Evolutionary conservation across 2,113 vertebrate species (phyloP).

Genomic region (Ceuthmochares aereus): DNA sequence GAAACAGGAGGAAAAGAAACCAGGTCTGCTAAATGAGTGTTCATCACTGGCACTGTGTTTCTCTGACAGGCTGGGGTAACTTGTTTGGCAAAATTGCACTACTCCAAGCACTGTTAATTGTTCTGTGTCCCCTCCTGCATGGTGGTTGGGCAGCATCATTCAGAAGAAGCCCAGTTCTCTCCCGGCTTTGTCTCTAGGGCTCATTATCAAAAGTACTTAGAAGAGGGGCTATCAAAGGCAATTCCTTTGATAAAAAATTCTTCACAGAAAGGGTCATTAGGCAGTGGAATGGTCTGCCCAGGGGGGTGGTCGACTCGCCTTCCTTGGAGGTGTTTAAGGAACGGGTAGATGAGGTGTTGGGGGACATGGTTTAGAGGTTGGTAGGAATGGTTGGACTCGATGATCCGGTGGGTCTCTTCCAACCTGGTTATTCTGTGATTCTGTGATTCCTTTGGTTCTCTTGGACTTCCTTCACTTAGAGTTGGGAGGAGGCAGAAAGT

Average conservation of each 20-base stretch:
- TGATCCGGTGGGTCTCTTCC: too few relatives aligned
- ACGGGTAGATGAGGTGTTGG: too few relatives aligned
- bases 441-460: not conserved
- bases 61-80: not conserved
- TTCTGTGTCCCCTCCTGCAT: not conserved
- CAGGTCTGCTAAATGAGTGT: not conserved
- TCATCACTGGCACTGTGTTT: not conserved
- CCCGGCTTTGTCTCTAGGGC: not conserved
- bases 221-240: not conserved
- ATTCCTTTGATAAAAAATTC: too few relatives aligned
- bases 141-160: not conserved
- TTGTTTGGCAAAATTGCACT: not conserved
- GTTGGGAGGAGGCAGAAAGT: not conserved
- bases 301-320: too few relatives aligned
- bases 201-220: not conserved
- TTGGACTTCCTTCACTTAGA: not conserved
- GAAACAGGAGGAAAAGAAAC: not conserved
- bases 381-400: too few relatives aligned
- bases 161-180: not conserved
- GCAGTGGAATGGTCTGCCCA: too few relatives aligned
- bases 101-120: not conserved
- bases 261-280: too few relatives aligned
- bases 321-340: too few relatives aligned
- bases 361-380: too few relatives aligned
- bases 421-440: too few relatives aligned